Conservation (phyloP, 2,113 vertebrate species). For the Ornithorhynchus anatinus region DNA sequence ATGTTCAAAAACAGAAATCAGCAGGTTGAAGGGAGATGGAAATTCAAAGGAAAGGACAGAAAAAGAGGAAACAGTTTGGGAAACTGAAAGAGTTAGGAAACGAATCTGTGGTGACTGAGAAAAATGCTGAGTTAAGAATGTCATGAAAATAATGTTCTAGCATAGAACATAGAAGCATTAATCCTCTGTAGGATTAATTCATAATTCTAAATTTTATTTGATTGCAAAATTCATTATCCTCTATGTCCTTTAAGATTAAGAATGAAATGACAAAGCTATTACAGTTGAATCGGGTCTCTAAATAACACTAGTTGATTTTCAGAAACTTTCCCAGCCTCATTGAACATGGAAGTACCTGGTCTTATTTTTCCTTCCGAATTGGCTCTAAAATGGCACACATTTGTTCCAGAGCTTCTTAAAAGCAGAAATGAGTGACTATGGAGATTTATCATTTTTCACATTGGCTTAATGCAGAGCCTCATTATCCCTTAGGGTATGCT, state of each 20-base stretch:
- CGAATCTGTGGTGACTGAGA: too few relatives aligned
- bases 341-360: constrained; percentile 7
- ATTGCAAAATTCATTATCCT: not conserved
- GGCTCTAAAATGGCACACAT: constrained; percentile 42
- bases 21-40: too few relatives aligned
- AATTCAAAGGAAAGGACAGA: too few relatives aligned
- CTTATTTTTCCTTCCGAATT: constrained; percentile 22
- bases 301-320: not conserved
- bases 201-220: too few relatives aligned
- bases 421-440: constrained; percentile 45
- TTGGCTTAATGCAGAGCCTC: constrained; percentile 36
- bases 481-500: constrained; percentile 27
- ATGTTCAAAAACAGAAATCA: too few relatives aligned
- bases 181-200: too few relatives aligned
- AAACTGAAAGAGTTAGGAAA: too few relatives aligned
- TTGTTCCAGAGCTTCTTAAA: constrained; percentile 54
- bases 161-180: too few relatives aligned
- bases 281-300: not conserved
- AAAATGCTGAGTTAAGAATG: too few relatives aligned
- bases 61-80: too few relatives aligned
- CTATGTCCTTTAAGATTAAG: not conserved
- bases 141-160: too few relatives aligned
- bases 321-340: not conserved
- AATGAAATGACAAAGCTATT: not conserved
- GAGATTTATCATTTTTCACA: constrained; percentile 55